Evolutionary conservation across 2,113 vertebrate genomes (phyloP), one percentile per base, ranked within the genome.

Genomic region (Colossoma macropomum): DNA sequence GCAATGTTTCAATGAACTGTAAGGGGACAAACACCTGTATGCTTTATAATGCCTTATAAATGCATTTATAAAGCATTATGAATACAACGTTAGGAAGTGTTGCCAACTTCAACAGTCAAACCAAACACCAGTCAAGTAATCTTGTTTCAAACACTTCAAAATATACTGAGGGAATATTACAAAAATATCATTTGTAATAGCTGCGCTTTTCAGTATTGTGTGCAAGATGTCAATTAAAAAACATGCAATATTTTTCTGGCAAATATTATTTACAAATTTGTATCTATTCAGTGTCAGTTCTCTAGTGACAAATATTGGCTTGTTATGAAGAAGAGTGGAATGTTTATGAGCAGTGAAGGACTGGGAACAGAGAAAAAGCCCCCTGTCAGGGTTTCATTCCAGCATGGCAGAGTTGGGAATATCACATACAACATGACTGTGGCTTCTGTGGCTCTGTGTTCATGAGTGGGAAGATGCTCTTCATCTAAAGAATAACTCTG

Each of bases 251-350:
- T 59, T 1, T 59, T 70, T 80, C 13, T 60, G 32, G 9, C 15
- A 71, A 59, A 28, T 25, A 59, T 41, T 28, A 23, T 23, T 38
- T 59, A 16, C 41, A 48, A 34, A 27, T 52, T 32, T 50, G 62
- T n/a, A 66, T 81, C 21, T 52, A 66, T 66, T 81, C 38, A 75
- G 80, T 66, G 60, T 66, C 71, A 75, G 28, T 60, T 66, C 62
- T 56, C 80, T 56, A 45, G 72, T 82, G 72, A 75, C 62, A 82
- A 75, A 82, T 75, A 75, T 82, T 82, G 73, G 62, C 80, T 65
- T 59, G 38, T 56, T 54, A 54, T 70, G 68, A 70, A 21, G 66
- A 23, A 38, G 68, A 70, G 68, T 32, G 68, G 68, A 70, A 41
- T 70, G 68, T 70, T 70, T 70, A 70, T 82, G 50, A 54, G 28